These are phyloP conservation scores for Mesocentrotus franciscanus DNA, from an alignment of 53 echinoderm and acorn worm genomes.

Conservation along the genomic window DNA sequence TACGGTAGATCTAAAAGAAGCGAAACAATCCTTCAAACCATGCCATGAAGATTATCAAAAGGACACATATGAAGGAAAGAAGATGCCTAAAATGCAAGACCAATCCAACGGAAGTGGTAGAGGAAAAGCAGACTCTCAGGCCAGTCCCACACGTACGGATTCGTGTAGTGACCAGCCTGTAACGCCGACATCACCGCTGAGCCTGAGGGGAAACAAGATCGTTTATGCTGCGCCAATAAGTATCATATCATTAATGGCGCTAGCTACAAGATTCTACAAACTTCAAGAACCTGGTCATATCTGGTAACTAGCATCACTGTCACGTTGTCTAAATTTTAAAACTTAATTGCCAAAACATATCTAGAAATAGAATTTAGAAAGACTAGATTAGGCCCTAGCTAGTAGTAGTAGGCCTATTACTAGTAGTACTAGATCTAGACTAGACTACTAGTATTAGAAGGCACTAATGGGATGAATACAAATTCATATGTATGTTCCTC, in stretches of 20 bases:
- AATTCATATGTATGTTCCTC: too few relatives aligned
- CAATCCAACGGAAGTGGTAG: background rate
- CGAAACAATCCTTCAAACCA: background rate
- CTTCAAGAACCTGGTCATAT: conserved; percentile 85
- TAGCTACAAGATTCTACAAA: conserved; percentile 82
- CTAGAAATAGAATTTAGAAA: too few relatives aligned
- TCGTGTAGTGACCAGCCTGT: background rate
- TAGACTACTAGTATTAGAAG: too few relatives aligned
- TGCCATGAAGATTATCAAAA: background rate
- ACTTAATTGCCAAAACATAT: too few relatives aligned
- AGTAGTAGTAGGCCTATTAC: too few relatives aligned
- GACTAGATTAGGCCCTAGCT: too few relatives aligned
- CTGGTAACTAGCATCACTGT: conserved; percentile 68
- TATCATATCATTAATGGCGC: conserved; percentile 57
- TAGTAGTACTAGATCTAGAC: too few relatives aligned
- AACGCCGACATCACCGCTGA: too few relatives aligned
- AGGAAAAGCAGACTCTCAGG: conserved; percentile 1
- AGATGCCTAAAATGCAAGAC: background rate
- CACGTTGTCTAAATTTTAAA: background rate
- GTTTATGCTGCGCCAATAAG: background rate
- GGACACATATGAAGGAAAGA: background rate
- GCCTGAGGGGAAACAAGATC: background rate
- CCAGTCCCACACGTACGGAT: background rate
- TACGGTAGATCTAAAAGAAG: background rate
- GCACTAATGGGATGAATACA: too few relatives aligned